A percentile compares a stretch with the other conserved stretches of the same genome.
These are phyloP conservation scores for Gandaritis pyraliata DNA, from an alignment of 2,888 invertebrate species.

Conservation along the genomic window DNA sequence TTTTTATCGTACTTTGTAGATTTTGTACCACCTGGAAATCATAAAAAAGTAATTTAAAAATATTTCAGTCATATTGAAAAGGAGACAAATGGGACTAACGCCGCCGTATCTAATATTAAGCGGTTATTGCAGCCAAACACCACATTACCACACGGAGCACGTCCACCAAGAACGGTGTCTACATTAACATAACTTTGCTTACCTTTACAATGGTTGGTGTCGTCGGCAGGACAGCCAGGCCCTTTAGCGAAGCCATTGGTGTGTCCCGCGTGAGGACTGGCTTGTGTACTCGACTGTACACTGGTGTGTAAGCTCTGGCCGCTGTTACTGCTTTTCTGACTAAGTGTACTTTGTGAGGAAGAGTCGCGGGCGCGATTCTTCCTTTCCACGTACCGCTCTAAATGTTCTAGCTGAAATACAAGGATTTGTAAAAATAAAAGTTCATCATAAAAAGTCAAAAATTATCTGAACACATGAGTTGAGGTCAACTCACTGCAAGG, in stretches of 20 bases:
- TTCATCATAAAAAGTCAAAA: not conserved
- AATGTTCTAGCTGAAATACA: slow-evolving; percentile 65
- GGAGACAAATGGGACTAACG: too few species aligned
- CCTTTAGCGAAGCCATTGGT: slow-evolving; percentile 47
- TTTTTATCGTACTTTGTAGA: slow-evolving; percentile 78
- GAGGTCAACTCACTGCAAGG: too few species aligned
- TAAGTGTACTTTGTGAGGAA: slow-evolving; percentile 40
- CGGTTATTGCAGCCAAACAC: too few species aligned
- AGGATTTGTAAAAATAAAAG: too few species aligned
- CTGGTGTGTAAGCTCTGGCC: slow-evolving; percentile 5
- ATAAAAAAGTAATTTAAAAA: not conserved
- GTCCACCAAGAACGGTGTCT: too few species aligned
- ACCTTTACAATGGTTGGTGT: slow-evolving; percentile 37
- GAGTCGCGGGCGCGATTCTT: slow-evolving; percentile 54
- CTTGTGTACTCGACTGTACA: slow-evolving; percentile 20
- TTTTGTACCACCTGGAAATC: slow-evolving; percentile 63
- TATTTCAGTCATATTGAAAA: too few species aligned
- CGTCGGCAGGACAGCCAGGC: slow-evolving; percentile 22
- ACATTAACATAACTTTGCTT: not conserved
- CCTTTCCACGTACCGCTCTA: slow-evolving; percentile 65
- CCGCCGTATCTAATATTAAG: too few species aligned
- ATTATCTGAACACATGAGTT: too few species aligned
- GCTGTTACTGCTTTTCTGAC: slow-evolving; percentile 34
- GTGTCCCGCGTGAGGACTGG: slow-evolving; percentile 40
- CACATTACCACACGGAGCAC: too few species aligned